Evolutionary conservation across 2,797 vertebrate genomes (phyloP).

Genomic region (Pipistrellus pygmaeus): DNA sequence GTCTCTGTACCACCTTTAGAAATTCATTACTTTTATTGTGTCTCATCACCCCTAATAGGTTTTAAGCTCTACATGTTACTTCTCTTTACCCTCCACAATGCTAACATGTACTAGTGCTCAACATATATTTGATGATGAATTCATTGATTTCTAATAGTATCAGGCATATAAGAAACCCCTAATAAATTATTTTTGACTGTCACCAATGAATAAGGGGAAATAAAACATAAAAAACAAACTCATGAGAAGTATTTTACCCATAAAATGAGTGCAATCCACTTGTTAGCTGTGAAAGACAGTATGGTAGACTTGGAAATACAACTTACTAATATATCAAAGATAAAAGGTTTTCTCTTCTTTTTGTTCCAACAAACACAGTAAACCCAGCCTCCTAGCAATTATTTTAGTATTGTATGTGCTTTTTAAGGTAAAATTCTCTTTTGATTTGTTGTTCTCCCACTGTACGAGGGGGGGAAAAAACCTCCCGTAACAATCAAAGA

Average conservation of each 20-base stretch:
- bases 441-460: constrained; percentile 59
- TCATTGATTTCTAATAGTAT: constrained; percentile 12
- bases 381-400: constrained; percentile 57
- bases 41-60: constrained; percentile 2
- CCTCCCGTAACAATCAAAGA: constrained; percentile 17
- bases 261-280: constrained; percentile 25
- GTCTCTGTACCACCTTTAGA: neutral
- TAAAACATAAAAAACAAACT: constrained; percentile 4
- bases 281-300: constrained; percentile 24
- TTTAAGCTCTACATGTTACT: neutral
- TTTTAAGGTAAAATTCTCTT: constrained; percentile 61
- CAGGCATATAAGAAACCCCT: neutral
- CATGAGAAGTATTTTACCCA: neutral
- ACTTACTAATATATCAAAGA: constrained; percentile 28
- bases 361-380: constrained; percentile 49
- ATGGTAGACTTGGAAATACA: neutral
- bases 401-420: neutral
- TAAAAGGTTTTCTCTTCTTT: constrained; percentile 36
- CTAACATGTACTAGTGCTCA: constrained; percentile 19
- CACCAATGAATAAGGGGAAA: constrained; percentile 14
- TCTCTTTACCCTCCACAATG: constrained; percentile 12
- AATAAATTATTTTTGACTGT: constrained; percentile 11
- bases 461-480: constrained; percentile 24
- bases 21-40: constrained; percentile 43
- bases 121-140: constrained; percentile 3